phyloP scores from a whole-genome alignment of 2,888 invertebrate genomes.

The Oscheius sp. region DNA sequence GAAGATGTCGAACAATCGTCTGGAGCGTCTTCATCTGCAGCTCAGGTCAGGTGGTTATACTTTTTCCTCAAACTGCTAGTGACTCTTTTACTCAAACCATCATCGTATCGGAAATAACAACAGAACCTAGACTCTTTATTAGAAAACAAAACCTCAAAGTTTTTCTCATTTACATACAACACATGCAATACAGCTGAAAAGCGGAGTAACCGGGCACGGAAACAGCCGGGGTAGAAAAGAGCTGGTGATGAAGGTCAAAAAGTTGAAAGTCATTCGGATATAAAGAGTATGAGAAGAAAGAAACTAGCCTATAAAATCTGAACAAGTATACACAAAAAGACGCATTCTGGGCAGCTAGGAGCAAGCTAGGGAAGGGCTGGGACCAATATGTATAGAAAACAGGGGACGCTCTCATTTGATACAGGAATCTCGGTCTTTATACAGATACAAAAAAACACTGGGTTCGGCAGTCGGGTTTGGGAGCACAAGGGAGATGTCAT shows the following conservation, averaged over 20 bases:
- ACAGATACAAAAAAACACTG: conserved; percentile 27
- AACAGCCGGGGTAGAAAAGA: not conserved
- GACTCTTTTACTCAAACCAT: too few species aligned
- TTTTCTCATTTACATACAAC: conserved; percentile 3
- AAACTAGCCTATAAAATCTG: conserved; percentile 3
- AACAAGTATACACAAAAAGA: conserved; percentile 21
- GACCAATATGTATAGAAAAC: conserved; percentile 25
- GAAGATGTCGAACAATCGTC: too few species aligned
- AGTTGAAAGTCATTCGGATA: conserved; percentile 14
- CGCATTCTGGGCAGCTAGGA: conserved; percentile 11
- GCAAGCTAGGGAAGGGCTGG: not conserved
- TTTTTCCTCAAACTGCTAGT: too few species aligned
- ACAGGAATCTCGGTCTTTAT: conserved; percentile 30
- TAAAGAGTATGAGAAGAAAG: not conserved
- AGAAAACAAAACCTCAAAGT: not conserved
- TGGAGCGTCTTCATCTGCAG: too few species aligned
- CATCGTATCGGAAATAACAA: too few species aligned
- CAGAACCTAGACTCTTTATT: conserved; percentile 12
- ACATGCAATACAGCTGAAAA: conserved; percentile 2
- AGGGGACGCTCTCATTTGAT: not conserved
- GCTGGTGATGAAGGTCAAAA: not conserved
- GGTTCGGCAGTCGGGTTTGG: conserved; percentile 8
- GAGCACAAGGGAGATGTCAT: conserved; percentile 17
- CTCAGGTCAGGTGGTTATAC: too few species aligned
- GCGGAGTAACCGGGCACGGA: conserved; percentile 3